Conservation (phyloP, 1,140 invertebrate genomes). For the Drosophila mauritiana region DNA sequence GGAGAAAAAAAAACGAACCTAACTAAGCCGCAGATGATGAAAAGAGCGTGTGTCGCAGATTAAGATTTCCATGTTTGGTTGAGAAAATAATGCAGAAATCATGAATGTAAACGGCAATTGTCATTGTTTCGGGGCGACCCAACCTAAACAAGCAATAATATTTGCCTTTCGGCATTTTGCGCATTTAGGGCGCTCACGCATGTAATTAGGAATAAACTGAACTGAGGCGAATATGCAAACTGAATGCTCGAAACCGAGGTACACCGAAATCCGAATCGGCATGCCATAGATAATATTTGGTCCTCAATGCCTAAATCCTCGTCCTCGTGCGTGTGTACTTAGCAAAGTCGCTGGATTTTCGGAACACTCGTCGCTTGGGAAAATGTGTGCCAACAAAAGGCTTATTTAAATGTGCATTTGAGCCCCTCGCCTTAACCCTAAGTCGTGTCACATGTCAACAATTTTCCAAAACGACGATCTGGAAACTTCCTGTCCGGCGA, state of each 20-base stretch:
- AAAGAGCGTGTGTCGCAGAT: conserved; percentile 59
- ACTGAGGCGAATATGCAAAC: conserved; percentile 10
- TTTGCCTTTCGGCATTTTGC: conserved; percentile 56
- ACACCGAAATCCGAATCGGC: background rate
- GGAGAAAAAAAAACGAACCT: conserved; percentile 41
- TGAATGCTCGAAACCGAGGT: background rate
- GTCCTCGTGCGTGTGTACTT: conserved; percentile 59
- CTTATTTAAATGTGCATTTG: conserved; percentile 58
- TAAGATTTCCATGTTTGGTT: conserved; percentile 51
- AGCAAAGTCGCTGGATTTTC: conserved; percentile 62
- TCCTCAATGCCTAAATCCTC: conserved; percentile 40
- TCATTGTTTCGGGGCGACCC: conserved; percentile 9
- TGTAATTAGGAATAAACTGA: conserved; percentile 61
- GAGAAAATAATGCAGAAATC: conserved; percentile 44
- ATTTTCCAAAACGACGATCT: conserved; percentile 24
- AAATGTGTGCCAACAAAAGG: conserved; percentile 46
- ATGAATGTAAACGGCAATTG: conserved; percentile 42
- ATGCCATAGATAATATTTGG: background rate
- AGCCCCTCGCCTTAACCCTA: conserved; percentile 29
- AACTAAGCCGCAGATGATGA: conserved; percentile 52
- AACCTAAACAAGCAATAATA: conserved; percentile 62
- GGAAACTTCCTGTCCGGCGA: conserved; percentile 51
- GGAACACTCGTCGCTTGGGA: conserved; percentile 22
- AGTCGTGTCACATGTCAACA: conserved; percentile 66
- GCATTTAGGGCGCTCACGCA: conserved; percentile 67